Base-by-base conservation (phyloP, 1,140 invertebrate genomes). In the Bradysia coprophila region DNA sequence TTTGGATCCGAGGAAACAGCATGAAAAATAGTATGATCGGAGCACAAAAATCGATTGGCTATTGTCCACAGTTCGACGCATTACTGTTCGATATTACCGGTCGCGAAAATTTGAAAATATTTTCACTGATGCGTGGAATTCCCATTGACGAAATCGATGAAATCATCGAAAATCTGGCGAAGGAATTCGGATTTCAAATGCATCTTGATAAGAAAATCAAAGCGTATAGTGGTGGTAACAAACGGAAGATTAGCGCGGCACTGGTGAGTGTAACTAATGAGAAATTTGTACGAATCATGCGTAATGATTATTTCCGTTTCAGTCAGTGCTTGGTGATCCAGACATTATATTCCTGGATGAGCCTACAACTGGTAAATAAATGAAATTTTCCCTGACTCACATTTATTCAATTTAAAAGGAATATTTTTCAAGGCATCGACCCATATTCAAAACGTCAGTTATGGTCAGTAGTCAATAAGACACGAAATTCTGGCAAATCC, bases 161-260 rank as follows among this genome's bases (percentile, higher is more conserved):
- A 18, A 56, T 64, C 13, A 52, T 64, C 41, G 56, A 56, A 22
- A 67, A 60, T 47, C 45, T 60, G 4, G 47, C 49, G 4, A 46
- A 50, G 3, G 31, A 51, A 18, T 59, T 71, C n/a, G 65, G 68
- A 32, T 71, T 69, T 49, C 46, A 49, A 11, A 59, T 64, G 39
- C 67, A 72, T 53, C 48, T 72, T 4, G 60, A 72, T 42, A 72
- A 71, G 44, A 53, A 56, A 54, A 65, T 71, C 39, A 61, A 58
- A 51, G 69, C 61, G 63, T 79, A 76, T 51, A 90, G 84, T 52
- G 86, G 86, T 6, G 91, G 91, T 1, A 96, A 92, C 47, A 93
- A 91, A 57, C 68, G 91, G 37, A 92, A 95, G 58, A 62, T 96
- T 19, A 91, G 83, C 46, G 87, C 89, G 36, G 88, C 88, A n/a